Percentiles rank a stretch among this genome's conserved stretches.
Evolutionary conservation across 2,888 invertebrate species (phyloP).

Genomic region (Ophion ellenae): DNA sequence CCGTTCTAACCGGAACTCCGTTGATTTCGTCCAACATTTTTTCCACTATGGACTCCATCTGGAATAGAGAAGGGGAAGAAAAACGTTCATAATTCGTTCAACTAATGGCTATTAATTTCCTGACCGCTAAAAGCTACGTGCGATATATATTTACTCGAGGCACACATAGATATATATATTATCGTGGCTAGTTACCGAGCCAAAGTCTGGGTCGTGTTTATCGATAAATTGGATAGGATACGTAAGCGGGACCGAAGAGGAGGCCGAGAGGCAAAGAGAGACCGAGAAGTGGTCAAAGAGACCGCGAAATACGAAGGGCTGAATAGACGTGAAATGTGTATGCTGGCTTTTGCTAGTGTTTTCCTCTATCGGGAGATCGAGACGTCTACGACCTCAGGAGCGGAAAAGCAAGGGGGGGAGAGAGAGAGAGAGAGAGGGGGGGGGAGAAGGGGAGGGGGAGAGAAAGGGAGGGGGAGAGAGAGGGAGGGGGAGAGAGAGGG

Average conservation of each 20-base stretch:
- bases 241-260: background rate
- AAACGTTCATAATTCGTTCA: slow-evolving; percentile 20
- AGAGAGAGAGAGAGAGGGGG: background rate
- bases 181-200: slow-evolving; percentile 7
- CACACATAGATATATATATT: slow-evolving; percentile 4
- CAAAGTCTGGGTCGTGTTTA: slow-evolving; percentile 45
- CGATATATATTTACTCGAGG: slow-evolving; percentile 4
- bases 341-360: slow-evolving; percentile 14
- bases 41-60: slow-evolving; percentile 98
- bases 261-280: background rate
- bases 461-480: background rate
- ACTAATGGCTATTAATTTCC: slow-evolving; percentile 21
- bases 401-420: background rate
- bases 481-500: too few relatives aligned
- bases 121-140: slow-evolving; percentile 32
- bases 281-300: slow-evolving; percentile 39
- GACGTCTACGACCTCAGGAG: slow-evolving; percentile 5
- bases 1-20: slow-evolving; percentile 98
- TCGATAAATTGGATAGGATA: slow-evolving; percentile 39
- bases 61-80: slow-evolving; percentile 76
- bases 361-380: slow-evolving; percentile 23
- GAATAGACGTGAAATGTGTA: background rate
- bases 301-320: slow-evolving; percentile 30
- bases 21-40: slow-evolving; percentile 97
- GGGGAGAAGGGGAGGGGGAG: slow-evolving; percentile 9